Evolutionary conservation across 2,797 vertebrate genomes (phyloP), one percentile per base, ranked within the genome.

Genomic region (Labroides dimidiatus): DNA sequence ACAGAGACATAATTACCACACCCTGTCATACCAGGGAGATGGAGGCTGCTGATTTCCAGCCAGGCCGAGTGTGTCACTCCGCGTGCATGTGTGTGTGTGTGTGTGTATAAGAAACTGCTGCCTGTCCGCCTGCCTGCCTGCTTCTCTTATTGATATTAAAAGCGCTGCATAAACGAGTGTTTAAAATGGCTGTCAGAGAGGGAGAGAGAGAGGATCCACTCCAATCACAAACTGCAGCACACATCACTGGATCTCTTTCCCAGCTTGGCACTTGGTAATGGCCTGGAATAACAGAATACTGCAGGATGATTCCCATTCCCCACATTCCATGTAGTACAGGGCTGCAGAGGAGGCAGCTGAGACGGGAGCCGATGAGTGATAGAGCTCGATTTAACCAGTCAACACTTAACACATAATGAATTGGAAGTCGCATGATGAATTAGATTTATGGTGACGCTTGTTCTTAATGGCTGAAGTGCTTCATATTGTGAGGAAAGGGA

Each of bases 1-100:
- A 92, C 92, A 90, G 89, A 89, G 90, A 93, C 92, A 93, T 94
- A 94, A 94, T 94, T 93, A 93, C 92, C 92, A 88, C 89, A 91
- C 92, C 92, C 93, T 94, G 93, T 94, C 94, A 94, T 90, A 89
- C 86, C 83, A 84, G 80, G 74, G 88, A 94, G 91, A 91, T 90
- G 88, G 90, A 93, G 85, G 87, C 89, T 82, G 89, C 88, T 92
- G 92, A 92, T 93, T 91, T 88, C 82, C 87, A 90, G 90, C 88
- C 89, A 89, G 90, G 89, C 88, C 86, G 81, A 84, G 85, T 90
- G 84, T 88, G 84, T 90, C 88, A 89, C 78, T 87, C 61, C 68
- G 75, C 72, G 70, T 76, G 52, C 68, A 73, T 74, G 70, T 76
- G 52, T 69, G 69, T 43, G 11, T 16, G 49, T 66, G 51, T 53